Conservation (phyloP, 2,888 invertebrate species). For the Patella caerulea region DNA sequence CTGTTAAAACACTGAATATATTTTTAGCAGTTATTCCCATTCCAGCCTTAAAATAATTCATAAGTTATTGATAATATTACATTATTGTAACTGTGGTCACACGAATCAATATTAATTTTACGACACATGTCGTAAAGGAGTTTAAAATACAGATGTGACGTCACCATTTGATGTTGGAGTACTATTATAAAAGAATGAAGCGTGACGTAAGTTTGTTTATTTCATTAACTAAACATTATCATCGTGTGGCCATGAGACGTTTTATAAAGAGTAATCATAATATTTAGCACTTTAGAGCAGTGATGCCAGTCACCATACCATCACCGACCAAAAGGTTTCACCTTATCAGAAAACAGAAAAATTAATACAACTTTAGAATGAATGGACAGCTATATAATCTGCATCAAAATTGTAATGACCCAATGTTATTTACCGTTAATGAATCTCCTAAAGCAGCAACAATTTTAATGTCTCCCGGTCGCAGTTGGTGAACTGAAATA, state of each 20-base stretch:
- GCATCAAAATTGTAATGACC: too few species aligned
- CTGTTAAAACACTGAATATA: constrained; percentile 48
- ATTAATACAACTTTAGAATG: neutral
- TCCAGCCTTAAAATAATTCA: constrained; percentile 51
- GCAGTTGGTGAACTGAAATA: constrained; percentile 16
- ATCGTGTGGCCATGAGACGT: too few species aligned
- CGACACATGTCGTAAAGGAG: too few species aligned
- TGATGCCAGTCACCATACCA: neutral
- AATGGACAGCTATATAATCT: neutral
- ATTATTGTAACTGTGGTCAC: neutral
- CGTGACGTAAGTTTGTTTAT: too few species aligned
- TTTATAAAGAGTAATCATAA: too few species aligned
- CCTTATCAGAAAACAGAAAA: neutral
- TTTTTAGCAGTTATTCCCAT: constrained; percentile 52
- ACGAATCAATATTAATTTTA: too few species aligned
- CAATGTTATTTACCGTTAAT: constrained; percentile 15
- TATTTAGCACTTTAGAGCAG: too few species aligned
- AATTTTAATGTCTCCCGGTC: constrained; percentile 22
- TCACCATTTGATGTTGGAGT: neutral
- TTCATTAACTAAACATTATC: too few species aligned
- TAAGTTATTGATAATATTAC: neutral
- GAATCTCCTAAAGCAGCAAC: constrained; percentile 23
- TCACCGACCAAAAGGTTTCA: neutral
- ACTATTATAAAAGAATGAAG: neutral
- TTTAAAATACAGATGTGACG: too few species aligned